Conservation (phyloP, 2,113 vertebrate species). For the Irena cyanogastra region DNA sequence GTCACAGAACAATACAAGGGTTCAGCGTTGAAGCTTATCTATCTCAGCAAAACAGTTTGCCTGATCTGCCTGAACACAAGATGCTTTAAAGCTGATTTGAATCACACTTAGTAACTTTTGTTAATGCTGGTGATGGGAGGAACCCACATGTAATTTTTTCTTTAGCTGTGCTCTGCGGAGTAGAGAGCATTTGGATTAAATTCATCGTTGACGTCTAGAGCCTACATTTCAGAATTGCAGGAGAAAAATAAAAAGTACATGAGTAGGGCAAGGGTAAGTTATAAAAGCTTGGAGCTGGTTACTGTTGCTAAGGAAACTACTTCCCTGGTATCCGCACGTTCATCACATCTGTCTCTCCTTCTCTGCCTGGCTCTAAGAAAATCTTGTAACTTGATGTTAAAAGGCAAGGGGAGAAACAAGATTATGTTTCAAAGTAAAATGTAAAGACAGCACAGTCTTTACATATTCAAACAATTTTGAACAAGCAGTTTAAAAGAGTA, state of each 20-base stretch:
- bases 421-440: conserved; percentile 24
- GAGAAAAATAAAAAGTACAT: conserved; percentile 33
- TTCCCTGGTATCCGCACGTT: conserved; percentile 60
- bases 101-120: neutral
- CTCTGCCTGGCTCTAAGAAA: conserved; percentile 43
- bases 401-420: neutral
- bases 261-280: conserved; percentile 50
- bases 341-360: conserved; percentile 58
- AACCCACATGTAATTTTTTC: neutral
- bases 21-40: neutral
- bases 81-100: neutral
- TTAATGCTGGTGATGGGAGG: neutral
- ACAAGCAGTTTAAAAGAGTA: neutral
- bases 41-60: neutral
- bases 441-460: neutral
- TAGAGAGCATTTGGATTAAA: conserved; percentile 38
- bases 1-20: neutral
- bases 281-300: conserved; percentile 62
- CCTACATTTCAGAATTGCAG: conserved; percentile 41
- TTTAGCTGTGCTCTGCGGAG: neutral
- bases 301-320: conserved; percentile 76
- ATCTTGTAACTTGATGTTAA: conserved; percentile 41
- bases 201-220: neutral
- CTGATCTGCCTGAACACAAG: neutral
- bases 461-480: neutral